Evolutionary conservation across 2,797 vertebrate species (phyloP).

Genomic region (Anisognathus igniventris): DNA sequence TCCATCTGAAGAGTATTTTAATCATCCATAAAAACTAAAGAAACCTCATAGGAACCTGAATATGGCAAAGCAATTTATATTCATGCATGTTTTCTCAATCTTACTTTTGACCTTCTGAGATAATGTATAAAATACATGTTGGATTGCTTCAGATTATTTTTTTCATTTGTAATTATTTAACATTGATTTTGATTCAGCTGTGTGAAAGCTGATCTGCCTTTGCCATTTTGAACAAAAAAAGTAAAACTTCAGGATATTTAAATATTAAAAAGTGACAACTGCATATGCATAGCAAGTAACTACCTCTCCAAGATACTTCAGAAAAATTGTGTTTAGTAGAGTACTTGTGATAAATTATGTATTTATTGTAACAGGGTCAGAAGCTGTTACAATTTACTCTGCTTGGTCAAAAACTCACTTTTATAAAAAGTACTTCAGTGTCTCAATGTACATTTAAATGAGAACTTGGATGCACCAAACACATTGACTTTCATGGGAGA

Average conservation of each 20-base stretch:
- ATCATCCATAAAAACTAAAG: slow-evolving; percentile 58
- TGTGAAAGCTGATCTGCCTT: slow-evolving; percentile 29
- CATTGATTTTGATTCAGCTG: slow-evolving; percentile 57
- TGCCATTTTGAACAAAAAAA: slow-evolving; percentile 56
- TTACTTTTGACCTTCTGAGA: slow-evolving; percentile 62
- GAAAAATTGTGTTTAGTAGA: slow-evolving; percentile 61
- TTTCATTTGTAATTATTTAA: slow-evolving; percentile 45
- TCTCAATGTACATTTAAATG: slow-evolving; percentile 43
- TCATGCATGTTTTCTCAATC: slow-evolving; percentile 5
- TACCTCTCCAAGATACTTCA: slow-evolving; percentile 50
- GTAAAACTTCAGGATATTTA: slow-evolving; percentile 69
- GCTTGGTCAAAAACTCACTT: slow-evolving; percentile 62
- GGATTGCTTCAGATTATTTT: slow-evolving; percentile 24
- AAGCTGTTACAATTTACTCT: slow-evolving; percentile 56
- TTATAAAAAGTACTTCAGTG: slow-evolving; percentile 27
- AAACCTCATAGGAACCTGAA: slow-evolving; percentile 51
- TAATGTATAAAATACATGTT: slow-evolving; percentile 47
- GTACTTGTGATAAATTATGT: slow-evolving; percentile 69
- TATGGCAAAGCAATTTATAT: slow-evolving; percentile 68
- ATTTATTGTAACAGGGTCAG: slow-evolving; percentile 66
- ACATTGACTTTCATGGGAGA: slow-evolving; percentile 12
- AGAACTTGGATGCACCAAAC: not conserved
- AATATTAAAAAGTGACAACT: slow-evolving; percentile 66
- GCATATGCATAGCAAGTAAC: slow-evolving; percentile 58
- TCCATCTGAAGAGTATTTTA: slow-evolving; percentile 23